These are phyloP conservation scores for Reinhardtius hippoglossoides DNA, from an alignment of 2,113 vertebrate species.

Conservation along the genomic window DNA sequence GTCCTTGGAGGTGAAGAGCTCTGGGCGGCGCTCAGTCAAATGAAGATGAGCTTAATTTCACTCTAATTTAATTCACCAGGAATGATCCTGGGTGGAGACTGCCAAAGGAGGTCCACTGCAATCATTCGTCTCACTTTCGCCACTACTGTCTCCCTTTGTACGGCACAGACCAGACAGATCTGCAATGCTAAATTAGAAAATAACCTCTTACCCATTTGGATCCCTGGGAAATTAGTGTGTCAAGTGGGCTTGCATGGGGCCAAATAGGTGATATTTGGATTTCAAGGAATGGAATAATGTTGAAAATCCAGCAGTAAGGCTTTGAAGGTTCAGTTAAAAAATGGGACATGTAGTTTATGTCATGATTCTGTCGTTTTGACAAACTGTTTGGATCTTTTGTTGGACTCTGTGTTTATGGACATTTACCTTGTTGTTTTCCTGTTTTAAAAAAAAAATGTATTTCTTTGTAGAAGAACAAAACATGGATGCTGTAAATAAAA, in stretches of 20 bases:
- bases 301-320: not conserved
- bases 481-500: no score
- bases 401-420: no score
- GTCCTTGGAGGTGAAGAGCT: slow-evolving; percentile 41
- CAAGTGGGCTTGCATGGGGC: not conserved
- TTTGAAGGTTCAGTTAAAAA: not conserved
- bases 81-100: slow-evolving; percentile 42
- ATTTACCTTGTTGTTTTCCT: no score
- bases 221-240: slow-evolving; percentile 1
- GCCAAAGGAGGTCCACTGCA: slow-evolving; percentile 47
- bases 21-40: slow-evolving; percentile 29
- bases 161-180: slow-evolving; percentile 24
- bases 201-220: slow-evolving; percentile 18
- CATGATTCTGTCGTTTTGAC: no score
- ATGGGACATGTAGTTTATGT: no score
- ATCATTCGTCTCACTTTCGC: slow-evolving; percentile 39
- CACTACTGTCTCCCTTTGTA: slow-evolving; percentile 44
- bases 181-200: slow-evolving; percentile 26
- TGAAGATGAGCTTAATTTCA: slow-evolving; percentile 57
- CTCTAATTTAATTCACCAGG: slow-evolving; percentile 56
- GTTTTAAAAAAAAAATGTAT: no score
- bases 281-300: not conserved
- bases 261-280: not conserved
- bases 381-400: no score
- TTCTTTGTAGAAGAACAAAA: no score